Evolutionary conservation across 2,888 invertebrate genomes (phyloP).

Genomic region (Abscondita cerata): DNA sequence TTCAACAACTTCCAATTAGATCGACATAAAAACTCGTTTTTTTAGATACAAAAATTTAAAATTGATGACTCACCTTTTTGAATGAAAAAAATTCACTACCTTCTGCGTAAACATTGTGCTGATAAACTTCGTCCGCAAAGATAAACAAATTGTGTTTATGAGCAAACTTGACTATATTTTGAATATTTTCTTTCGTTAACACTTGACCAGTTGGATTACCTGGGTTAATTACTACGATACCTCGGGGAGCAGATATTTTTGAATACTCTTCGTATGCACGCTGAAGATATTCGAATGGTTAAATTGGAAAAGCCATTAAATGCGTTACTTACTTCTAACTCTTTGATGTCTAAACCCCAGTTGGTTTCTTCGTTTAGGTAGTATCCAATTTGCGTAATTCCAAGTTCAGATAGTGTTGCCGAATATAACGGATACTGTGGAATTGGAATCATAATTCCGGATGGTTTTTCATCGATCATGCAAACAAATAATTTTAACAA

Average conservation of each 20-base stretch:
- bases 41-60: too few species aligned
- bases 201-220: conserved; percentile 99
- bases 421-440: conserved; percentile 82
- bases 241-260: conserved; percentile 73
- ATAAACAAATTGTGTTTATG: conserved; percentile 83
- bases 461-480: conserved; percentile 49
- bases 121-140: conserved; percentile 95
- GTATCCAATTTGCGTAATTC: conserved; percentile 70
- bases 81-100: conserved; percentile 91
- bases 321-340: conserved; percentile 62
- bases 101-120: conserved; percentile 93
- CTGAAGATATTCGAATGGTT: too few species aligned
- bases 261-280: conserved; percentile 72
- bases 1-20: too few species aligned
- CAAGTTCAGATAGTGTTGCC: conserved; percentile 73
- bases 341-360: conserved; percentile 69
- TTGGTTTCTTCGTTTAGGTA: conserved; percentile 72
- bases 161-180: conserved; percentile 91
- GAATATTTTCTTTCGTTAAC: conserved; percentile 86
- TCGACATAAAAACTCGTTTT: too few species aligned
- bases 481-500: conserved; percentile 55
- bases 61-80: conserved; percentile 90
- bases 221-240: conserved; percentile 95
- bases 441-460: conserved; percentile 78
- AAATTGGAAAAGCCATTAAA: too few species aligned